A percentile compares a stretch with the other conserved stretches of the same genome.
Evolutionary conservation across 2,113 vertebrate species (phyloP).

Genomic region (Corvus hawaiiensis): DNA sequence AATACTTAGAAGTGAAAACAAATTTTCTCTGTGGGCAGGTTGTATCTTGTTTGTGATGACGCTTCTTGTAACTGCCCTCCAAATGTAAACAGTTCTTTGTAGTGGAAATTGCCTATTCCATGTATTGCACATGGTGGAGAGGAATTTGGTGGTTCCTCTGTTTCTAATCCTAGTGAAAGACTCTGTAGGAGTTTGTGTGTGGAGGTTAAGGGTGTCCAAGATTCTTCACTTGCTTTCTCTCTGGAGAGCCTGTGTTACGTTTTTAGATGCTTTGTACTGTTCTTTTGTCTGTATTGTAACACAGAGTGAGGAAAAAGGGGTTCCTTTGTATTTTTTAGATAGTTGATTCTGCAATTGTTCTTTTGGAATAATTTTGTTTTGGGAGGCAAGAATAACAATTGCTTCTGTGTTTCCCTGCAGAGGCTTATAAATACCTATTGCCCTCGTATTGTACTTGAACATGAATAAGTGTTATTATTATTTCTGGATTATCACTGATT

Average conservation of each 20-base stretch:
- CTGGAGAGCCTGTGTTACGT: background rate
- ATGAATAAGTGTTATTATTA: background rate
- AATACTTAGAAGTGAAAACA: background rate
- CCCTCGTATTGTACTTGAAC: background rate
- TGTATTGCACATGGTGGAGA: background rate
- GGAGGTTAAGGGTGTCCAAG: background rate
- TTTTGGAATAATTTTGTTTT: background rate
- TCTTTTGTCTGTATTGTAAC: background rate
- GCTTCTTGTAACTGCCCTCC: background rate
- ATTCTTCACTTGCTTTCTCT: background rate
- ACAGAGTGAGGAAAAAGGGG: fast-evolving
- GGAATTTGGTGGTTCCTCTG: background rate
- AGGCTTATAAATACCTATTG: background rate
- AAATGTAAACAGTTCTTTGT: background rate
- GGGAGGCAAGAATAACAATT: background rate
- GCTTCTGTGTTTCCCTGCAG: background rate
- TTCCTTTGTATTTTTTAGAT: background rate
- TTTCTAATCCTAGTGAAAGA: background rate
- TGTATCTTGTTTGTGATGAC: background rate
- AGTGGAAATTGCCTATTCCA: background rate
- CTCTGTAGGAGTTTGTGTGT: too few relatives aligned
- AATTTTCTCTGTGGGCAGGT: background rate
- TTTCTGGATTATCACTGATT: background rate
- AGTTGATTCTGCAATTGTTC: background rate
- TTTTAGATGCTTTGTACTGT: background rate